phyloP scores from a whole-genome alignment of 1,140 invertebrate species.

The Calephelis virginiensis region DNA sequence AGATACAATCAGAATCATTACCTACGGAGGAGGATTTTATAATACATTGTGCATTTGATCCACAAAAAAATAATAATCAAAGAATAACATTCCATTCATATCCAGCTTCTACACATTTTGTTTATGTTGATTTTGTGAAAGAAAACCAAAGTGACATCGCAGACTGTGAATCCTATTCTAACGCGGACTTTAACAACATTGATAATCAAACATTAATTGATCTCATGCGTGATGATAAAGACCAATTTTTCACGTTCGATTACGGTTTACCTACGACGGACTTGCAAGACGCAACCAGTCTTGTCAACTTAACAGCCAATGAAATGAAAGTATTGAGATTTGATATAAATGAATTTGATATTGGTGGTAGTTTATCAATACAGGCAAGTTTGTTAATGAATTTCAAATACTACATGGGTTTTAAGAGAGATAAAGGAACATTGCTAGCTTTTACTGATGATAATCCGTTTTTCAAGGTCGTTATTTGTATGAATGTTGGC shows the following conservation, averaged over 20 bases:
- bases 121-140: constrained; percentile 56
- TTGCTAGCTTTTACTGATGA: constrained; percentile 62
- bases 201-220: constrained; percentile 64
- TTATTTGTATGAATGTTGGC: constrained; percentile 80
- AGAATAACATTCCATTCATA: constrained; percentile 78
- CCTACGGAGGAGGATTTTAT: constrained; percentile 62
- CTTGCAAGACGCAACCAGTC: constrained; percentile 80
- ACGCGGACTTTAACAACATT: constrained; percentile 45
- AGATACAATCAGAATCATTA: constrained; percentile 62
- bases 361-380: constrained; percentile 84
- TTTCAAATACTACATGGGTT: constrained; percentile 77
- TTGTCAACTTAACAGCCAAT: constrained; percentile 82
- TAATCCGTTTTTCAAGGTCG: constrained; percentile 69
- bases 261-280: constrained; percentile 81
- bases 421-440: constrained; percentile 53
- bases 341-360: constrained; percentile 83
- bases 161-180: constrained; percentile 56
- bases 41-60: constrained; percentile 55
- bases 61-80: constrained; percentile 39
- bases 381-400: constrained; percentile 81
- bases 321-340: constrained; percentile 82
- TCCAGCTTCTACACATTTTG: constrained; percentile 80
- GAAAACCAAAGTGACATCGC: constrained; percentile 44
- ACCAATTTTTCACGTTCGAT: constrained; percentile 85
- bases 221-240: constrained; percentile 83